phyloP scores from a whole-genome alignment of 2,888 invertebrate genomes.

The Panopea generosa region DNA sequence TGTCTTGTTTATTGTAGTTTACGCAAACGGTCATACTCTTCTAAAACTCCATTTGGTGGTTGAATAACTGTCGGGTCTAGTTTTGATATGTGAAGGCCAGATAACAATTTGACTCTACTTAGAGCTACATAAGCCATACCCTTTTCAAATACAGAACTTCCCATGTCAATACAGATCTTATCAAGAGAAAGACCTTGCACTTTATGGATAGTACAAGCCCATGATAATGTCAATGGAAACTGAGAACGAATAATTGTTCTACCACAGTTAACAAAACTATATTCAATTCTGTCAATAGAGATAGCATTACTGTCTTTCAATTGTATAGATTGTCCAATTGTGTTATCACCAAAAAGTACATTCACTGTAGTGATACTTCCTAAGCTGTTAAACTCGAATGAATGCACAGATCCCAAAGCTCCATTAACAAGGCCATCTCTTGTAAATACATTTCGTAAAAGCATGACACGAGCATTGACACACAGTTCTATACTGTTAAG shows the following conservation, averaged over 20 bases:
- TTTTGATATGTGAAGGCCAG: constrained; percentile 28
- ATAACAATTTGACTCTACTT: constrained; percentile 42
- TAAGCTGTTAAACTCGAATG: not conserved
- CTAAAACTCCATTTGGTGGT: constrained; percentile 11
- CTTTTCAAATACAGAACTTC: constrained; percentile 45
- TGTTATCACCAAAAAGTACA: constrained; percentile 39
- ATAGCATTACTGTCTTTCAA: not conserved
- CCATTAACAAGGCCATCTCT: constrained; percentile 47
- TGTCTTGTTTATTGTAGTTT: too few species aligned
- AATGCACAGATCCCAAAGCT: constrained; percentile 28
- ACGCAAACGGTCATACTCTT: constrained; percentile 29
- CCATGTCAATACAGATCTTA: constrained; percentile 32
- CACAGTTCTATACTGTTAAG: constrained; percentile 4
- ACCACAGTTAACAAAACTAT: constrained; percentile 8
- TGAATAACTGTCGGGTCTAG: constrained; percentile 1
- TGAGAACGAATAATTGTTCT: constrained; percentile 26
- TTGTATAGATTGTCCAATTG: constrained; percentile 15
- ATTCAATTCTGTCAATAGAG: constrained; percentile 18
- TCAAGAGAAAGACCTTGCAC: constrained; percentile 47
- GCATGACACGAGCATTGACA: constrained; percentile 41
- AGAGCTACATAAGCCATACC: constrained; percentile 59
- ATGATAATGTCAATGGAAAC: constrained; percentile 43
- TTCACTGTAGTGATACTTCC: constrained; percentile 4
- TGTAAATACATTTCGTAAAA: constrained; percentile 39
- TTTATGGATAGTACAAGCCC: constrained; percentile 50